phyloP scores from a whole-genome alignment of 2,113 vertebrate species.

The Micronycteris hirsuta region DNA sequence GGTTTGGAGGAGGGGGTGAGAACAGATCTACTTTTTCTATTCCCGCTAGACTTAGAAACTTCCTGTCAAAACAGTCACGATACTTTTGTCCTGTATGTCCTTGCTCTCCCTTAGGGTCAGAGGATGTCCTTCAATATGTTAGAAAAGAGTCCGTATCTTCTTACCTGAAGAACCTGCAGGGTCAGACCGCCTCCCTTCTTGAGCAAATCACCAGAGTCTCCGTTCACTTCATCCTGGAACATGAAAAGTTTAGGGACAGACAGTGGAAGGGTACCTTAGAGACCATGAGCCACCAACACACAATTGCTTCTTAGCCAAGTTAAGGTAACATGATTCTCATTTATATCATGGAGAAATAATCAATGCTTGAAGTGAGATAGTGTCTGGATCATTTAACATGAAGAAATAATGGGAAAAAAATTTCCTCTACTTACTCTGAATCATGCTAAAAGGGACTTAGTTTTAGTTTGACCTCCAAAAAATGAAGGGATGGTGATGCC shows the following conservation, averaged over 20 bases:
- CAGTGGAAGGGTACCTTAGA: not conserved
- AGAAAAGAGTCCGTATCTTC: not conserved
- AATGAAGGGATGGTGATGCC: not conserved
- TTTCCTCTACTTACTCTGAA: not conserved
- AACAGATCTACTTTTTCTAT: not conserved
- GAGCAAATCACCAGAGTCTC: not conserved
- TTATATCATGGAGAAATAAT: conserved; percentile 28
- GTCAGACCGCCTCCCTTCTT: not conserved
- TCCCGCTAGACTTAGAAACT: not conserved
- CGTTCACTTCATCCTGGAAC: not conserved
- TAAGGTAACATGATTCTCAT: not conserved
- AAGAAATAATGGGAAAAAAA: conserved; percentile 41
- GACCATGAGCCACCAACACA: not conserved
- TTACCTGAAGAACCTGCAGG: not conserved
- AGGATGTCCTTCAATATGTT: not conserved
- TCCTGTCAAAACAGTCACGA: not conserved
- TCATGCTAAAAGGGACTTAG: not conserved
- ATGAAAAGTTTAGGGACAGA: not conserved
- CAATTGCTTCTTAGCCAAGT: not conserved
- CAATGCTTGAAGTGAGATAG: not conserved
- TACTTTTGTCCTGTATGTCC: rapidly evolving
- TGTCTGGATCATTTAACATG: conserved; percentile 45
- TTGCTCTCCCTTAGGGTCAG: rapidly evolving
- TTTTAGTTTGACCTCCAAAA: conserved; percentile 1
- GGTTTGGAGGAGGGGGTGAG: not conserved